Base-by-base conservation (phyloP, 2,888 invertebrate species). In the Drosophila atripex region DNA sequence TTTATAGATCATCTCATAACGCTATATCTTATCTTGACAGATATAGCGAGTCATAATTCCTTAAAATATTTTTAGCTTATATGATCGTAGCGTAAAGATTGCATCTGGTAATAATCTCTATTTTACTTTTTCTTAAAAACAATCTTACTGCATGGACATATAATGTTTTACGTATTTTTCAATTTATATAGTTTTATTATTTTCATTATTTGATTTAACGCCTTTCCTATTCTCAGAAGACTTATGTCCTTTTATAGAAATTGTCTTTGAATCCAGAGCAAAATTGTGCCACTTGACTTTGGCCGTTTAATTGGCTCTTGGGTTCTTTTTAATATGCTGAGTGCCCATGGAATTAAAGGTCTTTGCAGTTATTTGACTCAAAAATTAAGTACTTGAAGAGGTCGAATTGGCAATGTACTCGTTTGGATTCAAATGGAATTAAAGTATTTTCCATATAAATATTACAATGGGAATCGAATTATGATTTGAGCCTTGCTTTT, bases 261-360 rank as follows among this genome's bases (percentile, higher is more conserved):
- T 9, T 23, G 14, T 16, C 23, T 38, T 9, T n/a, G 21, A 49
- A 39, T 41, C 41, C 4, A 11, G 28, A 18, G n/a, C 14, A 35
- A 51, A 51, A 51, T 51, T 35, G 6, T 64, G 35, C 14, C 63
- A 45, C 46, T 60, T 59, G 38, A 59, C 46, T 47, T 59, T 11
- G 16, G 35, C n/a, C 23, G n/a, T 64, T 63, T 51, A 64, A 63
- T 64, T 64, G 63, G 35, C 16, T 45, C 45, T 49, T 60, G 47
- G 32, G 25, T 32, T 61, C 49, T 49, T 51, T 28, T 51, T 28
- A 2, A 43, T 41, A 14, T 23, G 14, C 25, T 61, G 41, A 28
- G 39, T 49, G 41, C 32, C 41, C 61, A 61, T 25, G 9, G 63
- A 61, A 63, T 61, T 49, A 63, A 63, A 63, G 61, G 64, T 63